phyloP scores from a whole-genome alignment of 2,113 vertebrate genomes.

The Gambusia holbrooki region DNA sequence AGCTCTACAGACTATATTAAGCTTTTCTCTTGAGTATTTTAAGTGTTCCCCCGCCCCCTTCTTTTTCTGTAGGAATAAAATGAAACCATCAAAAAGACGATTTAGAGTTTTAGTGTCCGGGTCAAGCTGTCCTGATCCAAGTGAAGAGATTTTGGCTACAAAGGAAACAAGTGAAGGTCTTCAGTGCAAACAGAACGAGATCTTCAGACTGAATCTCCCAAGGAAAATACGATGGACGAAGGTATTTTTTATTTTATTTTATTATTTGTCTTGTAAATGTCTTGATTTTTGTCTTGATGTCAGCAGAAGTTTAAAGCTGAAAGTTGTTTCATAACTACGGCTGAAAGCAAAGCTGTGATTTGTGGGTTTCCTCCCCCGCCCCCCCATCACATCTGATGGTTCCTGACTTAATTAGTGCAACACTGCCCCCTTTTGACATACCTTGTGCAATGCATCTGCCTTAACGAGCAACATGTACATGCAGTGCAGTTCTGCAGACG shows the following conservation, averaged over 20 bases:
- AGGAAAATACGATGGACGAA: conserved; percentile 68
- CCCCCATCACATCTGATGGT: too few species aligned
- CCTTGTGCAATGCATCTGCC: not conserved
- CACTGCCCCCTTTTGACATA: not conserved
- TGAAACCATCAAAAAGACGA: not conserved
- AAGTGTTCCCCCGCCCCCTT: not conserved
- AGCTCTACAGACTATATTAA: not conserved
- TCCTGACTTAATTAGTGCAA: not conserved
- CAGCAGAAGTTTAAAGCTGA: not conserved
- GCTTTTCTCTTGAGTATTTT: not conserved
- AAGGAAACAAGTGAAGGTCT: not conserved
- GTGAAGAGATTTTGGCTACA: not conserved
- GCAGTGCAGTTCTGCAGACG: too few species aligned
- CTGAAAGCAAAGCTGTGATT: not conserved
- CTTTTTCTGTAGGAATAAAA: conserved; percentile 9
- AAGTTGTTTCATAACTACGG: not conserved
- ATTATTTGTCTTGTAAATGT: not conserved
- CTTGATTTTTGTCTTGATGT: not conserved
- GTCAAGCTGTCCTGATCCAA: conserved; percentile 40
- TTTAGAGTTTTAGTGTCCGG: conserved; percentile 57
- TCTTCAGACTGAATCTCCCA: conserved; percentile 28
- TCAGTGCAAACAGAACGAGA: conserved; percentile 52
- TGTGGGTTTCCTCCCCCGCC: not conserved
- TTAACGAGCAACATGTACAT: too few species aligned
- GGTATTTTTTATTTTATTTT: conserved; percentile 40